These are phyloP conservation scores for Solenopsis fugax DNA, from an alignment of 1,140 invertebrate genomes.

Conservation along the genomic window DNA sequence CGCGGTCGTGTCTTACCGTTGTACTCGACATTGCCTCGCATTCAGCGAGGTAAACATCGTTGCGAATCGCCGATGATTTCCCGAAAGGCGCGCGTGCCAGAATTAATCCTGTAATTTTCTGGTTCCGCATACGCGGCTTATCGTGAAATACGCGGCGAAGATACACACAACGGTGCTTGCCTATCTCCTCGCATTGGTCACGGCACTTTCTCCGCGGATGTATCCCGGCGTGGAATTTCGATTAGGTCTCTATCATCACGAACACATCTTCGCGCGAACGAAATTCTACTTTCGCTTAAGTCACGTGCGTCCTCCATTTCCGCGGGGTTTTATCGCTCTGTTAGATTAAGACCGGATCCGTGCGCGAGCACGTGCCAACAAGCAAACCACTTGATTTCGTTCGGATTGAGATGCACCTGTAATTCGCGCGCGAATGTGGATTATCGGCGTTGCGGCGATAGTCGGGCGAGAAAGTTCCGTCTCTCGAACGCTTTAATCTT, in stretches of 20 bases:
- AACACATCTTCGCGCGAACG: slow-evolving; percentile 32
- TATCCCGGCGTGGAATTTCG: slow-evolving; percentile 54
- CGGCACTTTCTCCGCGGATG: slow-evolving; percentile 49
- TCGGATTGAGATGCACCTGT: not conserved
- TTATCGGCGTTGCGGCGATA: not conserved
- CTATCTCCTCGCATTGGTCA: slow-evolving; percentile 28
- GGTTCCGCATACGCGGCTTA: slow-evolving; percentile 7
- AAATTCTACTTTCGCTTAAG: slow-evolving; percentile 59
- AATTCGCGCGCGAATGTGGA: not conserved
- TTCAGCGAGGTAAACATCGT: not conserved
- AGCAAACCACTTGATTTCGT: not conserved
- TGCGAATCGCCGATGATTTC: slow-evolving; percentile 25
- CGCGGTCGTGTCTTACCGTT: not conserved
- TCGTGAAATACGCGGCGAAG: not conserved
- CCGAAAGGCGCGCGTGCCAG: slow-evolving; percentile 6
- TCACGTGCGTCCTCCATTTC: slow-evolving; percentile 57
- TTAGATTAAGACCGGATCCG: slow-evolving; percentile 14
- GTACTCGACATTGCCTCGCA: not conserved
- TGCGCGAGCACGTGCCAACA: slow-evolving; percentile 1
- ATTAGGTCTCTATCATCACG: slow-evolving; percentile 56
- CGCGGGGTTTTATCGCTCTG: slow-evolving; percentile 3
- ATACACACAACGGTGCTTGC: not conserved
- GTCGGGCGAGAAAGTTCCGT: not conserved
- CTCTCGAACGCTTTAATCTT: not conserved
- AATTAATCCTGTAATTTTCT: slow-evolving; percentile 29